Base-by-base conservation (phyloP, 2,888 invertebrate species). In the Syritta pipiens region DNA sequence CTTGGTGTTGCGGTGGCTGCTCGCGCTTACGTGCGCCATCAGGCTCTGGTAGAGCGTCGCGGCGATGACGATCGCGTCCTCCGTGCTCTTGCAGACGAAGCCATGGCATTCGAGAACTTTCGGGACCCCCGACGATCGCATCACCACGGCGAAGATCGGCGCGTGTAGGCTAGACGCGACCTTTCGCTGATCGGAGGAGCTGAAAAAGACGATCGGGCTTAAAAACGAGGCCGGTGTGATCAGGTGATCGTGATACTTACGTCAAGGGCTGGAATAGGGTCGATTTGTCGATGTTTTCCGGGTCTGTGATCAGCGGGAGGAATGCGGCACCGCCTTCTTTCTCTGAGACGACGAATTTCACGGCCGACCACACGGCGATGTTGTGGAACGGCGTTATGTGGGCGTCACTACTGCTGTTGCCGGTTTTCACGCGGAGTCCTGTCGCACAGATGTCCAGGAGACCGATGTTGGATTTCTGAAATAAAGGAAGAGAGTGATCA, bases 311-410 rank as follows among this genome's bases (percentile, higher is more conserved):
- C 7, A 97, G 89, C 2, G 97, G 97, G 81, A 96, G 89, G 86
- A 97, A 97, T 28, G 96, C 96, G 3, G 90, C 89, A 40, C 91
- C 90, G 60, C 91, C 91, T 81, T 91, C 91, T 20, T 90, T 89
- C 9, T 91, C 89, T 79, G 94, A 93, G 14, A 94, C 91, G 4
- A 95, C 93, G 86, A 96, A 94, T 87, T 96, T 95, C 1, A 97
- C 93, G 0, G 96, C 96, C 12, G 96, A 96, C 97, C 97, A 97
- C 1, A 97, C 96, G 1, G 96, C 96, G 88, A 97, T 97, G 44
- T 96, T 94, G 14, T 96, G 94, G 85, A 96, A 97, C 1, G 96
- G 95, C 85, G 96, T 96, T 57, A 94, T 87, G 84, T 92, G 84
- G 6, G 83, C 75, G 12, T 87, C 86, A 20, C n/a, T 51, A 6